Conservation (phyloP, 2,113 vertebrate species). For the Atherinomorus stipes region DNA sequence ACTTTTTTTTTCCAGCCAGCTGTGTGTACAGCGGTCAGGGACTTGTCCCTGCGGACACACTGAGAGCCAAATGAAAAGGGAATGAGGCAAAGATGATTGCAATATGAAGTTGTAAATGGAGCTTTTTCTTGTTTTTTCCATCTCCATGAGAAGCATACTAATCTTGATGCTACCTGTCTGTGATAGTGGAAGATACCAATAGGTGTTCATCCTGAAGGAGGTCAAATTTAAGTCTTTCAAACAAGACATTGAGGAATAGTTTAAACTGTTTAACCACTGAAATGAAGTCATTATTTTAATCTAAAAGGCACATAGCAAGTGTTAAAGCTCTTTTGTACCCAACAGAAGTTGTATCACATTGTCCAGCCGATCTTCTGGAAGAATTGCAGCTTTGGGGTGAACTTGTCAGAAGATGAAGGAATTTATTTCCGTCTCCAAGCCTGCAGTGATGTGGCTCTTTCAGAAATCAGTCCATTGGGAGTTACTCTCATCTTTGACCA, state of each 20-base stretch:
- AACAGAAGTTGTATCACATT: neutral
- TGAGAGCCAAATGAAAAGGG: conserved; percentile 56
- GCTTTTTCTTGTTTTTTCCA: conserved; percentile 5
- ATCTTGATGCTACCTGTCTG: neutral
- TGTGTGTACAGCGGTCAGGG: conserved; percentile 68
- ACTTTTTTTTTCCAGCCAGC: conserved; percentile 59
- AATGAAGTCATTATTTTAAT: neutral
- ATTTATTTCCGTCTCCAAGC: too few relatives aligned
- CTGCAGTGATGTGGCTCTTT: too few relatives aligned
- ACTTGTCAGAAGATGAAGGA: too few relatives aligned
- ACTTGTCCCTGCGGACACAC: conserved; percentile 59
- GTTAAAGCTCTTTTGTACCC: neutral
- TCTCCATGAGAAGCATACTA: conserved; percentile 14
- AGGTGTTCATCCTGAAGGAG: neutral
- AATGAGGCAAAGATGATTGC: conserved; percentile 54
- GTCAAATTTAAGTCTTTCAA: conserved; percentile 1
- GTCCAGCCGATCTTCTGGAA: neutral
- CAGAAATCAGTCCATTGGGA: too few relatives aligned
- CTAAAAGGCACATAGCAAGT: neutral
- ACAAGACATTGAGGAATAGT: neutral
- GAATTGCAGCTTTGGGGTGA: neutral
- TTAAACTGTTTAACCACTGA: neutral
- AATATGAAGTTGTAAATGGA: conserved; percentile 49
- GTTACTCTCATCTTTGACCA: too few relatives aligned
- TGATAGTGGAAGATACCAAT: neutral